These are phyloP conservation scores for Papilio dardanus DNA, from an alignment of 1,140 invertebrate species.

Conservation along the genomic window DNA sequence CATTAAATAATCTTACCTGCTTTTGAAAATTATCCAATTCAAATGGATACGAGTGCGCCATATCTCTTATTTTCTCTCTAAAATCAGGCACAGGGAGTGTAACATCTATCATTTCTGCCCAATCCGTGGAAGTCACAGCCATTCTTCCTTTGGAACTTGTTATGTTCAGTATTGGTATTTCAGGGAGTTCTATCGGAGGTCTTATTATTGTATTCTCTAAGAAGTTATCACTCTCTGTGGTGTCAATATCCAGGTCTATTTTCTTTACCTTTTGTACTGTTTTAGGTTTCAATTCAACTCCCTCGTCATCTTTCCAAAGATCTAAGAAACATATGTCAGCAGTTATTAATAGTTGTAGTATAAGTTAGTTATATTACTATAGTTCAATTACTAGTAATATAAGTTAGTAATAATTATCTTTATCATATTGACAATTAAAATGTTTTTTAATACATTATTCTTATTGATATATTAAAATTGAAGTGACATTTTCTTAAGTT, in stretches of 20 bases:
- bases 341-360: neutral
- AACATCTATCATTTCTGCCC: constrained; percentile 94
- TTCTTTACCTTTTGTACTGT: constrained; percentile 49
- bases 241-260: constrained; percentile 48
- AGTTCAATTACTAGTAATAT: too few relatives aligned
- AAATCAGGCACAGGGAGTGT: constrained; percentile 91
- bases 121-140: constrained; percentile 85
- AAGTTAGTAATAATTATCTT: too few relatives aligned
- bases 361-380: too few relatives aligned
- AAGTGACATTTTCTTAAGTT: too few relatives aligned
- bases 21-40: constrained; percentile 99
- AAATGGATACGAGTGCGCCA: constrained; percentile 95
- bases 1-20: constrained; percentile 78
- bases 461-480: too few relatives aligned
- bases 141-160: constrained; percentile 52
- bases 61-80: constrained; percentile 90
- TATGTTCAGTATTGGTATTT: constrained; percentile 70
- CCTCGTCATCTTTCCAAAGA: constrained; percentile 74
- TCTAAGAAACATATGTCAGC: constrained; percentile 47
- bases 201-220: constrained; percentile 66
- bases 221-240: constrained; percentile 60
- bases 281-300: constrained; percentile 46
- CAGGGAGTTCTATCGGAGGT: constrained; percentile 70
- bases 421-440: too few relatives aligned
- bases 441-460: too few relatives aligned